phyloP scores from a whole-genome alignment of 2,888 invertebrate species.

The Lithosia quadra region DNA sequence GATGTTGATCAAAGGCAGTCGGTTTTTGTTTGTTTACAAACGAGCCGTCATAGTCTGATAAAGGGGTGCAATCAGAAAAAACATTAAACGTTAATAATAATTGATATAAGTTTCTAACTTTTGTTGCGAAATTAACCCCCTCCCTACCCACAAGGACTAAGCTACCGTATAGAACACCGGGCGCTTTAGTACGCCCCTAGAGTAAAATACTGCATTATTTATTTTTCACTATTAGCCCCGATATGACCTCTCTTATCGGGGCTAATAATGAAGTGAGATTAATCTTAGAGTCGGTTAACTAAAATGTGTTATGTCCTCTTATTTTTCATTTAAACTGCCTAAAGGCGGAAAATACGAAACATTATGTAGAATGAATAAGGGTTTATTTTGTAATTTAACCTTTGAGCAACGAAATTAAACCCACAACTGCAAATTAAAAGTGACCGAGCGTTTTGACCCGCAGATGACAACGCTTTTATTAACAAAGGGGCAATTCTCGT shows the following conservation, averaged over 20 bases:
- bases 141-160: too few relatives aligned
- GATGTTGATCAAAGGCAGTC: neutral
- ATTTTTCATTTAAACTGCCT: neutral
- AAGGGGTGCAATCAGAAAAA: neutral
- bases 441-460: neutral
- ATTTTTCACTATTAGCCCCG: too few relatives aligned
- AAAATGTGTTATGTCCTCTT: too few relatives aligned
- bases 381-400: neutral
- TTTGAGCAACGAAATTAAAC: neutral
- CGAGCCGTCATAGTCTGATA: neutral
- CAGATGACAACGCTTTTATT: conserved; percentile 16
- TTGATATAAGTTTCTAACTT: too few relatives aligned
- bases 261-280: too few relatives aligned
- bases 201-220: too few relatives aligned
- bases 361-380: neutral
- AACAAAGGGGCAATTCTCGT: conserved; percentile 18
- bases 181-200: too few relatives aligned
- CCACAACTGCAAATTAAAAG: neutral
- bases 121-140: too few relatives aligned
- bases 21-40: neutral
- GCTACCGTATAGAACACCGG: too few relatives aligned
- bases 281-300: neutral
- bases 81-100: too few relatives aligned
- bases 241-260: too few relatives aligned
- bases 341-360: neutral